These are phyloP conservation scores for Agrypnus murinus DNA, from an alignment of 2,888 invertebrate genomes.

Conservation along the genomic window DNA sequence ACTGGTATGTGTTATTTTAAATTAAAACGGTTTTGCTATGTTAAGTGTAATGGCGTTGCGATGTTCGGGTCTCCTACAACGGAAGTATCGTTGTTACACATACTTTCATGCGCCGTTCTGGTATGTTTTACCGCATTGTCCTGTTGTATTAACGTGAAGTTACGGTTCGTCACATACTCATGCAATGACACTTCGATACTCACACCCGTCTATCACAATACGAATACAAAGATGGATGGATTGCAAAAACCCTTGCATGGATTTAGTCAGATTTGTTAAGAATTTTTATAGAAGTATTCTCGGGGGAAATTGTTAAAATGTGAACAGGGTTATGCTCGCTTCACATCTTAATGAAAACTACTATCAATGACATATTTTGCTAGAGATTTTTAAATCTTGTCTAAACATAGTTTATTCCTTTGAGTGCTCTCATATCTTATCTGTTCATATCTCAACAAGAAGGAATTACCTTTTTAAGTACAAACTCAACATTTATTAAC, in stretches of 20 bases:
- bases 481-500: no score
- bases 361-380: no score
- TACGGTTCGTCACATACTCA: constrained; percentile 24
- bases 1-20: not conserved
- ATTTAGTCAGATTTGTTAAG: not conserved
- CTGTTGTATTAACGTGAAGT: constrained; percentile 11
- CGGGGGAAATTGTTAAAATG: no score
- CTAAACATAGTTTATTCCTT: no score
- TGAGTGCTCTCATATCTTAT: no score
- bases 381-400: no score
- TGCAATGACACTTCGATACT: constrained; percentile 31
- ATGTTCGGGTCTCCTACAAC: constrained; percentile 31
- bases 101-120: constrained; percentile 39
- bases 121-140: constrained; percentile 42
- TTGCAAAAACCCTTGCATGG: not conserved
- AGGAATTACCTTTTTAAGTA: no score
- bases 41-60: constrained; percentile 25
- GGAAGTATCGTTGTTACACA: constrained; percentile 41
- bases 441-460: no score
- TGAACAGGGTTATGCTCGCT: no score
- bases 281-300: not conserved
- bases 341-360: no score
- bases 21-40: not conserved
- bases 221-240: constrained; percentile 19
- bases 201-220: constrained; percentile 20